Percentiles rank a stretch among this genome's conserved stretches.
phyloP scores from a whole-genome alignment of 1,140 invertebrate genomes.

The Pinna nobilis region DNA sequence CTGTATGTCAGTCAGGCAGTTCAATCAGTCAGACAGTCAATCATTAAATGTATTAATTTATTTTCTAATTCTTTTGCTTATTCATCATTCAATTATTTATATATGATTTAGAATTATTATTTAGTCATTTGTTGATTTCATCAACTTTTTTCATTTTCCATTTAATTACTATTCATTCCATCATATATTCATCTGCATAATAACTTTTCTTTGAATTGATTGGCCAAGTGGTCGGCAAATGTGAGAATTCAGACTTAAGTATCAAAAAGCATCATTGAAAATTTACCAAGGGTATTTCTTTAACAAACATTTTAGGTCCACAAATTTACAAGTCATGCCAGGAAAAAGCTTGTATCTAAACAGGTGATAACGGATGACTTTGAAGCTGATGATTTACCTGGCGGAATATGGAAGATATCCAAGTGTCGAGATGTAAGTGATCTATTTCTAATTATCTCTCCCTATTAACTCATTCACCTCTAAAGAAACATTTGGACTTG shows the following conservation, averaged over 20 bases:
- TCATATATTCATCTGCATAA: background rate
- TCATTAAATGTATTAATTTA: no score
- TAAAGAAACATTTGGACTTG: no score
- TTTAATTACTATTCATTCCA: background rate
- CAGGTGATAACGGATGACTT: conserved; percentile 56
- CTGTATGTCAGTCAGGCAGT: no score
- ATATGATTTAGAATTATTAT: no score
- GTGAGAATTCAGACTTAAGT: background rate
- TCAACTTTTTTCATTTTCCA: background rate
- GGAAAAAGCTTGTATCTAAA: conserved; percentile 54
- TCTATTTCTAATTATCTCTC: no score
- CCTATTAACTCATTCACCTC: no score
- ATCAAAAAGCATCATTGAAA: background rate
- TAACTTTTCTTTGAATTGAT: no score
- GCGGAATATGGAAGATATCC: conserved; percentile 57
- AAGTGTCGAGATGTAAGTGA: conserved; percentile 61
- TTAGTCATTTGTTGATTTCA: background rate
- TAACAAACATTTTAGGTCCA: conserved; percentile 46
- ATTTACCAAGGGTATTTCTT: background rate
- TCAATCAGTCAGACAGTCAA: no score
- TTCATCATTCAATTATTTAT: no score
- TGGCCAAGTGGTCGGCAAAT: no score
- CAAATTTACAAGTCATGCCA: conserved; percentile 56
- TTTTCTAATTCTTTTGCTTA: no score
- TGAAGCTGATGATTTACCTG: conserved; percentile 53